Evolutionary conservation across 2,113 vertebrate genomes (phyloP), one percentile per base, ranked within the genome.

Genomic region (Pangasianodon gigas): DNA sequence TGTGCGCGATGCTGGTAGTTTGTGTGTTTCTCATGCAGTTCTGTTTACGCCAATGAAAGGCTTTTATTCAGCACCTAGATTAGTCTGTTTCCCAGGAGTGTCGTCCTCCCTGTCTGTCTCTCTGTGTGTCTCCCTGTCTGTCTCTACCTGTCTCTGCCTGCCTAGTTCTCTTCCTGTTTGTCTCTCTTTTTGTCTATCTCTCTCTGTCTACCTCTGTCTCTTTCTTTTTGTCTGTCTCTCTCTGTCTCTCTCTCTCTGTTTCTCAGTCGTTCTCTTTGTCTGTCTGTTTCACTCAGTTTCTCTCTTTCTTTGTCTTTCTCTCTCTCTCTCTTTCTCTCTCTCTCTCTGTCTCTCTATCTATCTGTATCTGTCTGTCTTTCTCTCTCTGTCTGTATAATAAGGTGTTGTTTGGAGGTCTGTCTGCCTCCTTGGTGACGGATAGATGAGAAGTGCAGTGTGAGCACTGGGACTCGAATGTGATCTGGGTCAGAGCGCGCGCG

Each of bases 81-180:
- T 97, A 97, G 97, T 97, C 97, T 97, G 97, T 97, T 97, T 97
- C 97, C 97, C 97, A 97, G 97, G 97, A 97, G 97, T 97, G 96
- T 97, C 96, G 94, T 96, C 96, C 82, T 84, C 82, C 41, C 11
- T 62, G 37, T 44, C 56, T 84, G 56, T 84, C 54, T 84, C 54
- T 84, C 32, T 46, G 1, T 29, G 37, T 62, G 37, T 84, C 58
- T 84, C 54, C 56, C 32, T 58, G 18, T 21, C 4, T 84, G 32
- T 60, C 32, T 60, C 32, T 13, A 37, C 46, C 13, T 62, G 19
- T 84, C 56, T 56, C n/a, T 51, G 13, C 52, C 24, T 51, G 10
- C 52, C 24, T 52, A 0, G 48, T 13, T 81, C 41, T 82, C 75
- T 48, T 1, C 14, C 24, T 11, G 3, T 77, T 41, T 46, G 0